Conservation (phyloP, 2,113 vertebrate genomes). For the Macrotus californicus region DNA sequence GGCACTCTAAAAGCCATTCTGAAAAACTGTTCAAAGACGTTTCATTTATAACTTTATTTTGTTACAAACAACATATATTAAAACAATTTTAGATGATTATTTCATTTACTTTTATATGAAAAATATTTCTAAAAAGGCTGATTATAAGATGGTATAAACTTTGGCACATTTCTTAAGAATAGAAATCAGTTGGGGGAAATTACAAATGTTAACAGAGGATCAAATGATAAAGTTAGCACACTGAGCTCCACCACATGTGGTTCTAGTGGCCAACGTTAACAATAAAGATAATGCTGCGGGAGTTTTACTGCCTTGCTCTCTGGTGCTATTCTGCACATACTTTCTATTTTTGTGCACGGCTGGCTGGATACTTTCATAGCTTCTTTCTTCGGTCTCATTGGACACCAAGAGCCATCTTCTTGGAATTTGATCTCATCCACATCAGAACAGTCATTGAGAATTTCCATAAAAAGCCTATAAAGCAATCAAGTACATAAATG, state of each 20-base stretch:
- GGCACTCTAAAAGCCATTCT: neutral
- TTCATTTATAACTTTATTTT: neutral
- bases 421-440: slow-evolving; percentile 98
- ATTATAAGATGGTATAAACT: neutral
- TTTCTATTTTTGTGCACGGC: slow-evolving; percentile 87
- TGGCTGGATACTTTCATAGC: slow-evolving; percentile 87
- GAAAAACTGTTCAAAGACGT: neutral
- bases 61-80: neutral
- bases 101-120: neutral
- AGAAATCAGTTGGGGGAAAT: neutral
- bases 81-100: neutral
- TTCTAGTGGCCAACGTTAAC: neutral
- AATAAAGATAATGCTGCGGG: neutral
- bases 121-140: neutral
- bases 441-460: slow-evolving; percentile 95
- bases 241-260: neutral
- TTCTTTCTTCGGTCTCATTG: slow-evolving; percentile 98
- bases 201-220: neutral
- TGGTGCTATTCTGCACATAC: slow-evolving; percentile 76
- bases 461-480: slow-evolving; percentile 96
- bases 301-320: neutral
- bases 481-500: slow-evolving; percentile 30
- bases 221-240: slow-evolving; percentile 1
- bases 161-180: neutral
- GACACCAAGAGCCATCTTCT: slow-evolving; percentile 96